Evolutionary conservation across 2,888 invertebrate species (phyloP).

Genomic region (Ctena decussata): DNA sequence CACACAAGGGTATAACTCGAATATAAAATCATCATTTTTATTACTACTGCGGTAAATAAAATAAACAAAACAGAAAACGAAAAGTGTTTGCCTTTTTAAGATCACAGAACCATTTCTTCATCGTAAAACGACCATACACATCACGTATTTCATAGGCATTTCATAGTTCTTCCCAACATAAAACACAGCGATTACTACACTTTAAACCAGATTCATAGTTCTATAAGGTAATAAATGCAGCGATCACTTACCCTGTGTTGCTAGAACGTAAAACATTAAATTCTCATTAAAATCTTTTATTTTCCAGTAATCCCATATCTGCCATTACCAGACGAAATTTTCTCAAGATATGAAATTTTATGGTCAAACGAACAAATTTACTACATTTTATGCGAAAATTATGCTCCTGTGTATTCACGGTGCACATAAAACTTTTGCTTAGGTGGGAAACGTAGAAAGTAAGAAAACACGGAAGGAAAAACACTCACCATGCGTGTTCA

Average conservation of each 20-base stretch:
- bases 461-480: not conserved
- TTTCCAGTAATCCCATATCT: slow-evolving; percentile 53
- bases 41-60: not conserved
- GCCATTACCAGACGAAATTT: not conserved
- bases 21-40: not conserved
- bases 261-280: slow-evolving; percentile 61
- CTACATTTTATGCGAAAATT: slow-evolving; percentile 14
- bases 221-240: slow-evolving; percentile 55
- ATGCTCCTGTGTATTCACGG: not conserved
- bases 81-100: not conserved
- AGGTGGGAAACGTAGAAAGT: not conserved
- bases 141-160: slow-evolving; percentile 11
- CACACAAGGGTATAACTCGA: not conserved
- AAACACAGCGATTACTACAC: slow-evolving; percentile 62
- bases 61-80: not conserved
- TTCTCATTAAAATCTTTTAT: slow-evolving; percentile 65
- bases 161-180: slow-evolving; percentile 57
- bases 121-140: slow-evolving; percentile 2
- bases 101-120: not conserved
- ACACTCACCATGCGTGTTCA: not conserved
- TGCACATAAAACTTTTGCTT: not conserved
- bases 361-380: slow-evolving; percentile 32
- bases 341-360: slow-evolving; percentile 40
- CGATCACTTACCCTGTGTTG: slow-evolving; percentile 45
- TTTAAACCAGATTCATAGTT: slow-evolving; percentile 68